Conservation (phyloP, 2,113 vertebrate species). For the Hylia prasina region DNA sequence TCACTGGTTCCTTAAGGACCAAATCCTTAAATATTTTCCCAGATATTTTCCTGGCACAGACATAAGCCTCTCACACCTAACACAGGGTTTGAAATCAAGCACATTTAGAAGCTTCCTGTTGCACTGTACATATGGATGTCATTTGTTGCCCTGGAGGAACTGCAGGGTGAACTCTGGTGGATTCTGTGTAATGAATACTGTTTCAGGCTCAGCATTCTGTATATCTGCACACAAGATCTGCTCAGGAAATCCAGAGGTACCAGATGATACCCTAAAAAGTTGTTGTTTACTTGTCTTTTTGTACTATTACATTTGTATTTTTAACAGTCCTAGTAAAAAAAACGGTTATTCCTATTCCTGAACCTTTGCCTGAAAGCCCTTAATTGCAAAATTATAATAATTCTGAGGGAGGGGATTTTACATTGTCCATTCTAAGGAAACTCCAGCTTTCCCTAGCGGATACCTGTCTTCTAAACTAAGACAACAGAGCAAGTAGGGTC, state of each 20-base stretch:
- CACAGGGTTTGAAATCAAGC: background rate
- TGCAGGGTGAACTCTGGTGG: background rate
- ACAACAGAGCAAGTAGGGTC: background rate
- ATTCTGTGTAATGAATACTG: background rate
- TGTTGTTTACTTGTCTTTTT: no score
- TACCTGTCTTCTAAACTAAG: no score
- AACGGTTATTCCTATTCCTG: no score
- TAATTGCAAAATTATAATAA: no score
- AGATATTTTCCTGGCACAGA: background rate
- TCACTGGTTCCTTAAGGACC: background rate
- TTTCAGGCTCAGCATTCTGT: background rate
- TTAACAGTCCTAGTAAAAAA: no score
- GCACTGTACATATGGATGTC: background rate
- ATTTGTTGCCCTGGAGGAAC: background rate
- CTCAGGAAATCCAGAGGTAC: background rate
- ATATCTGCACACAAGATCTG: background rate
- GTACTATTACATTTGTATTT: no score
- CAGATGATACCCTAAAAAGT: background rate
- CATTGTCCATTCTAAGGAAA: no score
- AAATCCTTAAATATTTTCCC: background rate
- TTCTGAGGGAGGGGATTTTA: no score
- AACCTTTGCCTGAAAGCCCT: no score
- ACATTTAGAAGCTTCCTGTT: background rate
- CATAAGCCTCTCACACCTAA: background rate
- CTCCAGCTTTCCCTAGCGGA: no score